Conservation (phyloP, 2,888 invertebrate species). For the Apoda limacodes region DNA sequence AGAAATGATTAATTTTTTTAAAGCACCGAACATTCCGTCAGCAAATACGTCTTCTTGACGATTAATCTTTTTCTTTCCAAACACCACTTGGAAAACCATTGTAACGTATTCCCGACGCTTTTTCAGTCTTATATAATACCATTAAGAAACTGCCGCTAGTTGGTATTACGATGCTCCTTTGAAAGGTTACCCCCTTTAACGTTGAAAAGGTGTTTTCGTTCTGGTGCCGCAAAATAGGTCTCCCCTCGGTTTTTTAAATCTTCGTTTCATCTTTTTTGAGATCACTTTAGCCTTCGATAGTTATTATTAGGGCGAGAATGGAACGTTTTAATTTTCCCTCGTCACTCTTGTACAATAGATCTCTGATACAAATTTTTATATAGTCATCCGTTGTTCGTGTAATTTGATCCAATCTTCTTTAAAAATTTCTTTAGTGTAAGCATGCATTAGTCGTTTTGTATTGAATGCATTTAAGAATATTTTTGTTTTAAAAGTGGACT, state of each 20-base stretch:
- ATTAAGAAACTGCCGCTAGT: conserved; percentile 67
- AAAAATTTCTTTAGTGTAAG: too few relatives aligned
- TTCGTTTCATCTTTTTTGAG: conserved; percentile 35
- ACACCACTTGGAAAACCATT: conserved; percentile 40
- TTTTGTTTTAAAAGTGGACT: too few relatives aligned
- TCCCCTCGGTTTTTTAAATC: conserved; percentile 46
- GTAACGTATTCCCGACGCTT: conserved; percentile 58
- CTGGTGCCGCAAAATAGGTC: conserved; percentile 57
- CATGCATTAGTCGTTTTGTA: too few relatives aligned
- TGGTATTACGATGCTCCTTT: conserved; percentile 51
- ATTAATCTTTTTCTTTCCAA: conserved; percentile 66
- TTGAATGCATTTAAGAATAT: too few relatives aligned
- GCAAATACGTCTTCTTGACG: conserved; percentile 46
- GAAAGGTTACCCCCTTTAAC: conserved; percentile 31
- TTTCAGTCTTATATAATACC: conserved; percentile 64
- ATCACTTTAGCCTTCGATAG: conserved; percentile 68
- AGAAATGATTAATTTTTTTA: conserved; percentile 65
- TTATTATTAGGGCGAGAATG: conserved; percentile 50
- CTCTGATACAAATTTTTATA: conserved; percentile 45
- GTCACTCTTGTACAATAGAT: conserved; percentile 61
- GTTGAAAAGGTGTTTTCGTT: conserved; percentile 68
- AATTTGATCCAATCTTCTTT: too few relatives aligned
- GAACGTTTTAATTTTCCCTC: conserved; percentile 65
- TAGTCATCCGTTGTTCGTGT: conserved; percentile 55
- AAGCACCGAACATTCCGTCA: conserved; percentile 38